A percentile compares a stretch with the other conserved stretches of the same genome.
phyloP scores from a whole-genome alignment of 1,140 invertebrate genomes.

The Spodoptera frugiperda region DNA sequence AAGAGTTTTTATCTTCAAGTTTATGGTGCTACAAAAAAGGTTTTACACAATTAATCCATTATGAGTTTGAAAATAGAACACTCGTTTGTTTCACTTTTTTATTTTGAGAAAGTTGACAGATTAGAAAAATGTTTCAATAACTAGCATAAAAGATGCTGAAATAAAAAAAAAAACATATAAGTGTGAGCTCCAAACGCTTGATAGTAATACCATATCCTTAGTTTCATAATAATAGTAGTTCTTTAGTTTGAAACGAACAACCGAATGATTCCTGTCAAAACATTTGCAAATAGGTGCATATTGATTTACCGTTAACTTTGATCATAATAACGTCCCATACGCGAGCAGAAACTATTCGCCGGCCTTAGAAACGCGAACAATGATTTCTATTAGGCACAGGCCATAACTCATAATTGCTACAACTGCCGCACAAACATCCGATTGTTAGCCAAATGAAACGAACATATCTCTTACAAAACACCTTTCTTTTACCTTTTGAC shows the following conservation, averaged over 20 bases:
- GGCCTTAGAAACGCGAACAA: slow-evolving; percentile 43
- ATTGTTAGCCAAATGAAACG: slow-evolving; percentile 65
- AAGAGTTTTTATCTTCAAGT: slow-evolving; percentile 6
- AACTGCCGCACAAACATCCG: slow-evolving; percentile 56
- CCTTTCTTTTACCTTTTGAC: slow-evolving; percentile 58
- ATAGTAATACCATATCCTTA: too few relatives aligned
- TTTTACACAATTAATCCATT: slow-evolving; percentile 7
- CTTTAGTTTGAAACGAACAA: too few relatives aligned
- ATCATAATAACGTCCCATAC: slow-evolving; percentile 2
- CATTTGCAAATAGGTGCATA: background rate
- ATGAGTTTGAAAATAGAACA: slow-evolving; percentile 4
- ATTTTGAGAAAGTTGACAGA: background rate
- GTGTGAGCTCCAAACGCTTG: too few relatives aligned
- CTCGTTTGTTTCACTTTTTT: background rate
- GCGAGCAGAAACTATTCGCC: background rate
- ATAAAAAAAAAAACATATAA: too few relatives aligned
- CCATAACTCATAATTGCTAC: slow-evolving; percentile 58
- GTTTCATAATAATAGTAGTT: too few relatives aligned
- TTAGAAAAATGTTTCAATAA: background rate
- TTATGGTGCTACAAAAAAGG: background rate
- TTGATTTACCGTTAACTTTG: slow-evolving; percentile 5
- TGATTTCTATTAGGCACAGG: slow-evolving; percentile 50
- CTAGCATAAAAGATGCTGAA: too few relatives aligned
- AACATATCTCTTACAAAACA: slow-evolving; percentile 54
- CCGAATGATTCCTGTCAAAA: slow-evolving; percentile 18